phyloP scores from a whole-genome alignment of 2,888 invertebrate genomes.

The Drosophila eohydei region DNA sequence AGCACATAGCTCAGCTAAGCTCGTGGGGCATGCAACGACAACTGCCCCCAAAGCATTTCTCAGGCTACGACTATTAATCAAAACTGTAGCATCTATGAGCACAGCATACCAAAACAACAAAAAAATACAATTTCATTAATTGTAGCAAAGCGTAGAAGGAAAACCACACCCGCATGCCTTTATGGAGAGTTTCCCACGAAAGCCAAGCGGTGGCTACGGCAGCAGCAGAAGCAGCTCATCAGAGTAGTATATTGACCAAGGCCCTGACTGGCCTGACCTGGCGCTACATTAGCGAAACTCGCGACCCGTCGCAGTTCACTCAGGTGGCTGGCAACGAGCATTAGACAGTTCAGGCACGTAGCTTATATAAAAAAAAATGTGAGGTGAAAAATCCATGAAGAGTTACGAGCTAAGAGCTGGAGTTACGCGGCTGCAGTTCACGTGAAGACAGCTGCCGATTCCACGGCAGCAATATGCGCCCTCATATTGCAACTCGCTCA shows the following conservation, averaged over 20 bases:
- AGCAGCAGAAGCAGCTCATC: constrained; percentile 49
- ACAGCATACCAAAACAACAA: background rate
- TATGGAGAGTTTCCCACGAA: constrained; percentile 82
- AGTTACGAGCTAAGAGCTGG: constrained; percentile 25
- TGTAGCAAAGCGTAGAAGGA: constrained; percentile 67
- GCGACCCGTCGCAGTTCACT: constrained; percentile 32
- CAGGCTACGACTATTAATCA: constrained; percentile 74
- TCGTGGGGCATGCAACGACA: constrained; percentile 53
- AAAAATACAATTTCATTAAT: constrained; percentile 79
- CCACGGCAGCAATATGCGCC: constrained; percentile 65
- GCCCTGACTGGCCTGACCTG: constrained; percentile 46
- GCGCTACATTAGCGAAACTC: constrained; percentile 63
- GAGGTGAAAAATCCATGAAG: constrained; percentile 63
- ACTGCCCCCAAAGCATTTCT: constrained; percentile 49
- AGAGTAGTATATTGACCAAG: constrained; percentile 47
- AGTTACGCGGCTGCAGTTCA: constrained; percentile 64
- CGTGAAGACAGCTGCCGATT: constrained; percentile 65
- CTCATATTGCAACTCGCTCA: constrained; percentile 67
- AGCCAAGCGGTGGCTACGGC: constrained; percentile 38
- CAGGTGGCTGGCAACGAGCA: constrained; percentile 46
- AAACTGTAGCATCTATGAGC: constrained; percentile 52
- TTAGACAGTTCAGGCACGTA: constrained; percentile 77
- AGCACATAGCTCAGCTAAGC: constrained; percentile 28
- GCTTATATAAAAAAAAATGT: constrained; percentile 36
- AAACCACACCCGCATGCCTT: constrained; percentile 83